Evolutionary conservation across 2,888 invertebrate species (phyloP), one percentile per base, ranked within the genome.

Genomic region (Prenolepis imparis): DNA sequence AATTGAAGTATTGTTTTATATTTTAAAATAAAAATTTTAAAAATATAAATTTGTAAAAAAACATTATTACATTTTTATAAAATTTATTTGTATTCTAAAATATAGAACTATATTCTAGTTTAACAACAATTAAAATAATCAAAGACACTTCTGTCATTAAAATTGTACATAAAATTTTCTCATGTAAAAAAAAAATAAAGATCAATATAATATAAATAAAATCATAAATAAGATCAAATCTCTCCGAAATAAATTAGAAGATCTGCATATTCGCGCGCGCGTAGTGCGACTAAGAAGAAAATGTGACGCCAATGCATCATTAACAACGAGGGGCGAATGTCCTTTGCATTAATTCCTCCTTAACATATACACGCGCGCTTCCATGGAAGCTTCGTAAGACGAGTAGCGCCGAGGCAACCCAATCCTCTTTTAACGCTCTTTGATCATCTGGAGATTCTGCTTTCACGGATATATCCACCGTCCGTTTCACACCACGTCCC

Each of bases 401-500:
- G 85, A 89, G 90, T 88, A 90, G 90, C 87, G 75, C 77, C 86
- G 86, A 85, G 86, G 84, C 89, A 84, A 86, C 84, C 84, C 86
- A 87, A 90, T 88, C 90, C 89, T 87, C 86, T 90, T 89, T 90
- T 88, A 90, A 89, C 88, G 86, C 88, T 91, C 87, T 90, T 91
- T 92, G 88, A 90, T 92, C 91, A 90, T 90, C 83, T 82, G 84
- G 85, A 84, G 86, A 73, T 84, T 90, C 84, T 86, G 87, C 87
- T 89, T 91, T 88, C 87, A 89, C 86, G 86, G 67, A 39, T 83
- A 48, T 48, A 87, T 77, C 78, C 83, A 86, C 85, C 88, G 86
- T 85, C 85, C 75, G 75, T 75, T 86, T 84, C 86, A 70, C 64
- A 75, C 57, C 78, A n/a, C 70, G 41, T 52, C 52, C 73, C 41